Base-by-base conservation (phyloP, 1,140 invertebrate species). In the Drosophila ambigua region DNA sequence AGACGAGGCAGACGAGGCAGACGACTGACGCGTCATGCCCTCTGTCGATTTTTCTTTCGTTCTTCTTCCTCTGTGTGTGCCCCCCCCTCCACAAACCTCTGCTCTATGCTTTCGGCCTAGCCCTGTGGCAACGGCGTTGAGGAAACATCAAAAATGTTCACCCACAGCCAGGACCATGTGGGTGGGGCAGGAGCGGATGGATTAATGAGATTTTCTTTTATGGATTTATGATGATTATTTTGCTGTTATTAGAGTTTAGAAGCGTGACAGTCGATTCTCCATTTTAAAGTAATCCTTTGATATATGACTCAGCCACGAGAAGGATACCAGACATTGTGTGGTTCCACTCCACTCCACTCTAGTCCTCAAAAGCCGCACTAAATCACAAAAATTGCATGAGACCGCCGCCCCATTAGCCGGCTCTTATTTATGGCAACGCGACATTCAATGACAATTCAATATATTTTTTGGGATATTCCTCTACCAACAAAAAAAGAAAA, bases 211-310 rank as follows among this genome's bases (percentile, higher is more conserved):
- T 80, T 85, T 85, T 77, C 68, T 74, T 84, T 75, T 77, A 85
- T 85, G 68, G 65, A 85, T 85, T 85, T 84, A 84, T 84, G 72
- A 66, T 83, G 80, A 84, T 84, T 84, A 84, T 79, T 68, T 61
- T 23, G 52, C 51, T 62, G 68, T 73, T 84, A 84, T 84, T 84
- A 84, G 35, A 39, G 76, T 79, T 83, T 83, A 72, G 66, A 64
- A 71, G 75, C 61, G 58, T 83, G 79, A 75, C 79, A 72, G 64
- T 49, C 54, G 59, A 52, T 66, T 72, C 46, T 48, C 45, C 51
- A 78, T 68, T 83, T 79, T 83, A 84, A 79, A 84, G 80, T 84
- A 84, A 84, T 84, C 80, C 67, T 68, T 77, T 83, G 80, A 83
- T 79, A 69, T 84, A 84, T 75, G 63, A 45, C 58, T 58, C 52